These are phyloP conservation scores for Drosophila leontia DNA, from an alignment of 1,140 invertebrate genomes.

Conservation along the genomic window DNA sequence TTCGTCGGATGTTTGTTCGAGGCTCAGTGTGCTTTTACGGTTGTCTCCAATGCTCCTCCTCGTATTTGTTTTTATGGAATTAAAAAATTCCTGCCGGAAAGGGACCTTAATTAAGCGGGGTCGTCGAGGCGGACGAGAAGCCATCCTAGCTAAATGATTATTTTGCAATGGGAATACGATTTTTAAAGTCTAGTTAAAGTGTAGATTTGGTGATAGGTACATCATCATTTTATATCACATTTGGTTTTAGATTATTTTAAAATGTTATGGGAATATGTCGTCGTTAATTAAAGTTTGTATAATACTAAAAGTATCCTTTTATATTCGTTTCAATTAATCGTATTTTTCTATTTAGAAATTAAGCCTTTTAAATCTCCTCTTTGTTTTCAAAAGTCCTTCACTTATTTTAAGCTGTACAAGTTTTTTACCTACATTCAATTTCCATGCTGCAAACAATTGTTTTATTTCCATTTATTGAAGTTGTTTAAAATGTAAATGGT, in stretches of 20 bases:
- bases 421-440: slow-evolving; percentile 1
- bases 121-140: background rate
- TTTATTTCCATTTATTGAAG: slow-evolving; percentile 20
- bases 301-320: background rate
- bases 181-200: background rate
- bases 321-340: background rate
- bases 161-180: slow-evolving; percentile 15
- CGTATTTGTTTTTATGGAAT: slow-evolving; percentile 74
- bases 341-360: background rate
- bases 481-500: slow-evolving; percentile 61
- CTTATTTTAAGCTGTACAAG: background rate
- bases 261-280: background rate
- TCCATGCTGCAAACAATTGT: background rate
- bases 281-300: background rate
- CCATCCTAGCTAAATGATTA: slow-evolving; percentile 15
- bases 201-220: background rate
- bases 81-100: slow-evolving; percentile 64
- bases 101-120: slow-evolving; percentile 70
- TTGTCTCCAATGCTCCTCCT: slow-evolving; percentile 56
- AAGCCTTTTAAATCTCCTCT: background rate
- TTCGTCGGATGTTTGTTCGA: slow-evolving; percentile 20
- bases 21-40: slow-evolving; percentile 55
- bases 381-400: background rate
- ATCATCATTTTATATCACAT: too few relatives aligned
- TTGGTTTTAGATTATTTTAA: background rate